Evolutionary conservation across 2,888 invertebrate species (phyloP), one percentile per base, ranked within the genome.

Genomic region (Acronicta alni): DNA sequence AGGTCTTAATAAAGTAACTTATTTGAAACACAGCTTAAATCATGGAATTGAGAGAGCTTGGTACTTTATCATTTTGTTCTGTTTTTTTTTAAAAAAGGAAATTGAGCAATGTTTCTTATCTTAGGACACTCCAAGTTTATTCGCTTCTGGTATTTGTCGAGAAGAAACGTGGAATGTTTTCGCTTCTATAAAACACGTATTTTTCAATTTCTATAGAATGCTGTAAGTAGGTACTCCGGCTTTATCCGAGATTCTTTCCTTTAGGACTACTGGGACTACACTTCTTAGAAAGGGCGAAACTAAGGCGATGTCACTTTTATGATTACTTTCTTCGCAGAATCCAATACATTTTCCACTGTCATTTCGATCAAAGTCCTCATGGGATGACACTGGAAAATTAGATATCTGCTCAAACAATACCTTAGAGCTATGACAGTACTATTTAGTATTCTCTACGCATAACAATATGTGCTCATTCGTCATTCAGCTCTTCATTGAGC

Each of bases 111-210:
- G 32, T 46, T 23, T 62, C 39, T 30, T 20, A 38, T 32, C 23
- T 37, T 14, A 17, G 1, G n/a, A 16, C n/a, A 26, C 30, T 26
- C 14, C 18, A 37, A 30, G 3, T 38, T 8, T 20, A 38, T 38
- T 38, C 3, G 23, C n/a, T 12, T 10, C n/a, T 12, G 18, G 16
- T 52, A 10, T 45, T 61, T 38, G 26, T 35, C 14, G 7, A 42
- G 17, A 68, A 54, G 48, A 54, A 41, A 44, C 8, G 15, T 18
- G n/a, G 39, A 45, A 68, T n/a, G 18, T 14, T n/a, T 46, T 51
- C 15, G 2, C 30, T 39, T 42, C 30, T 30, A 5, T 14, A 14
- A 15, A 38, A 9, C 10, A 41, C 35, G 42, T 41, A 47, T 23
- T 10, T 10, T 43, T 18, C n/a, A 12, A n/a, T 17, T 43, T 67